Evolutionary conservation across 2,113 vertebrate species (phyloP).

Genomic region (Syngnathus floridae): DNA sequence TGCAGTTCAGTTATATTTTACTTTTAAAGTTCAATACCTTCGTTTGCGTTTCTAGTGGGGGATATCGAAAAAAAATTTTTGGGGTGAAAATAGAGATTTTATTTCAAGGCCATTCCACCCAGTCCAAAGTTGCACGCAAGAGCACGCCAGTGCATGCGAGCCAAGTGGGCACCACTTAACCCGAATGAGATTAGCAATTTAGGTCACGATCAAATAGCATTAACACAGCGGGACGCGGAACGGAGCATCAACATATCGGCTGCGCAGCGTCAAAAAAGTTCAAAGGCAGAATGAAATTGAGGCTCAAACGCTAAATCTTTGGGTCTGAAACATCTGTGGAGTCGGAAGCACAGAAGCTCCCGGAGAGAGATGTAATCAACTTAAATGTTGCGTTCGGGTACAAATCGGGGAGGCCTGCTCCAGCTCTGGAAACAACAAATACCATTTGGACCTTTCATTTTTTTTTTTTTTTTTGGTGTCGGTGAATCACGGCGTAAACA

Average conservation of each 20-base stretch:
- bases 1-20: no score
- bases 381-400: constrained; percentile 62
- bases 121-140: background rate
- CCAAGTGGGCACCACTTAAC: constrained; percentile 8
- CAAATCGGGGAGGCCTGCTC: constrained; percentile 49
- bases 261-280: constrained; percentile 11
- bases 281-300: constrained; percentile 16
- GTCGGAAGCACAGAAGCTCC: constrained; percentile 31
- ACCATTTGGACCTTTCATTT: constrained; percentile 46
- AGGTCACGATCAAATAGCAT: constrained; percentile 30
- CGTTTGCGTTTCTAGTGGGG: background rate
- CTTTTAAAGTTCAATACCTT: background rate
- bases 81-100: background rate
- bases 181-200: constrained; percentile 25
- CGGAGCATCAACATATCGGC: constrained; percentile 7
- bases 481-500: constrained; percentile 46
- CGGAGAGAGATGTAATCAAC: constrained; percentile 48
- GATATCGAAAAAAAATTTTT: background rate
- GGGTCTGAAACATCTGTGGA: constrained; percentile 6
- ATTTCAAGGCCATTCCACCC: background rate
- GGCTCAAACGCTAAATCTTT: constrained; percentile 14
- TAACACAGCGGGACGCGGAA: constrained; percentile 25
- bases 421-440: constrained; percentile 54
- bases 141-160: constrained; percentile 1
- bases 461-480: constrained; percentile 31